Base-by-base conservation (phyloP, 2,113 vertebrate species). In the Turnix velox region DNA sequence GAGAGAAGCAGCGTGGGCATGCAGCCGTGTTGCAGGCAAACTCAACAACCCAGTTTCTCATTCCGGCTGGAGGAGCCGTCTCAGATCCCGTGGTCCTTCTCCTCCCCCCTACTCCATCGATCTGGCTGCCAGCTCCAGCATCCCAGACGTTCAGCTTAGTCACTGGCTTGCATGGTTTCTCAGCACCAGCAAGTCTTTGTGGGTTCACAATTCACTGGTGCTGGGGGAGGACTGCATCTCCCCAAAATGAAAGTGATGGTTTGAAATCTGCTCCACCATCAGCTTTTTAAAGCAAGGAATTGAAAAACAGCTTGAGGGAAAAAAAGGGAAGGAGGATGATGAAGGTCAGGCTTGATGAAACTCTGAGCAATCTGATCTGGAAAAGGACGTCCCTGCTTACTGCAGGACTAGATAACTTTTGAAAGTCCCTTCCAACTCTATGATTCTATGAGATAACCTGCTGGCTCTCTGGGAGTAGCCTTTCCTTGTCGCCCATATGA, bases 401-500 rank as follows among this genome's bases (percentile, higher is more conserved):
- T n/a, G n/a, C n/a, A n/a, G n/a, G n/a, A n/a, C n/a, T n/a, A n/a
- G n/a, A n/a, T n/a, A n/a, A n/a, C n/a, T n/a, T n/a, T n/a, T n/a
- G n/a, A n/a, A n/a, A n/a, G n/a, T n/a, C n/a, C n/a, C n/a, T n/a
- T n/a, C n/a, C n/a, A n/a, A n/a, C n/a, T n/a, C n/a, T n/a, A n/a
- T n/a, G n/a, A n/a, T n/a, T n/a, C n/a, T n/a, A n/a, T n/a, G 23
- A 33, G 42, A 22, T 20, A 65, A 55, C 7, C 37, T 4, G 10
- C n/a, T 27, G 37, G n/a, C 12, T 27, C 62, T 25, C n/a, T 1
- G 4, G 61, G 24, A 62, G 30, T 2, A 0, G 24, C 0, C 57
- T 66, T 52, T 9, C 2, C 23, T 20, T 23, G 52, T 42, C 27
- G 25, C 54, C 37, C n/a, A 5, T 3, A 22, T 52, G 66, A 43